Conservation (phyloP, 1,140 invertebrate genomes). For the Apis dorsata region DNA sequence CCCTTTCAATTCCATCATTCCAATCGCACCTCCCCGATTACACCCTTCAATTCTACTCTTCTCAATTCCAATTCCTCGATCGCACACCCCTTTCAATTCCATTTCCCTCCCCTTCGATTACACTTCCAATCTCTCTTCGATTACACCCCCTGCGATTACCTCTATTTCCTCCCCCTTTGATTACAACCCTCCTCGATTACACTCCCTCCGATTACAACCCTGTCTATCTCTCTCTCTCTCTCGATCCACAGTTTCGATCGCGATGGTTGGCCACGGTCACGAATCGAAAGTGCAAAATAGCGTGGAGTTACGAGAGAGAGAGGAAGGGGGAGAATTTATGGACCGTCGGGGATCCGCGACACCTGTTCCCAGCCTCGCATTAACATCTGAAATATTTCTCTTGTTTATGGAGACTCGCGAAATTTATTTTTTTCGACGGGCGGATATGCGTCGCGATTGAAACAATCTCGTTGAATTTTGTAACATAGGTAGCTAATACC, state of each 20-base stretch:
- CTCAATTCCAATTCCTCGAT: too few species aligned
- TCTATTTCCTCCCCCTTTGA: too few species aligned
- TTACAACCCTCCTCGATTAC: too few species aligned
- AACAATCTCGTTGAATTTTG: constrained; percentile 14
- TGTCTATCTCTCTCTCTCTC: not conserved
- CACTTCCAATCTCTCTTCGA: too few species aligned
- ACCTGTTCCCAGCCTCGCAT: constrained; percentile 47
- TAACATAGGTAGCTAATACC: not conserved
- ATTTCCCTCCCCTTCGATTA: too few species aligned
- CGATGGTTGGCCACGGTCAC: constrained; percentile 14
- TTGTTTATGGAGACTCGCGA: constrained; percentile 20
- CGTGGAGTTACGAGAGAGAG: constrained; percentile 49
- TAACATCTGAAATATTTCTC: constrained; percentile 22
- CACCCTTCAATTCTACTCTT: too few species aligned
- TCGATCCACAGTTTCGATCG: not conserved
- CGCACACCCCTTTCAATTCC: too few species aligned
- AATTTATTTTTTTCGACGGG: not conserved
- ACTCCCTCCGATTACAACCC: constrained; percentile 7
- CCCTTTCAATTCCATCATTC: too few species aligned
- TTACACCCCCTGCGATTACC: too few species aligned
- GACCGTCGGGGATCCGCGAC: constrained; percentile 52
- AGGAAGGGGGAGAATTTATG: constrained; percentile 52
- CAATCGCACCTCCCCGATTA: too few species aligned
- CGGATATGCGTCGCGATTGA: not conserved
- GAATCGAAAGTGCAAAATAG: constrained; percentile 53